Conservation (phyloP, 2,113 vertebrate genomes). For the Malurus melanocephalus region DNA sequence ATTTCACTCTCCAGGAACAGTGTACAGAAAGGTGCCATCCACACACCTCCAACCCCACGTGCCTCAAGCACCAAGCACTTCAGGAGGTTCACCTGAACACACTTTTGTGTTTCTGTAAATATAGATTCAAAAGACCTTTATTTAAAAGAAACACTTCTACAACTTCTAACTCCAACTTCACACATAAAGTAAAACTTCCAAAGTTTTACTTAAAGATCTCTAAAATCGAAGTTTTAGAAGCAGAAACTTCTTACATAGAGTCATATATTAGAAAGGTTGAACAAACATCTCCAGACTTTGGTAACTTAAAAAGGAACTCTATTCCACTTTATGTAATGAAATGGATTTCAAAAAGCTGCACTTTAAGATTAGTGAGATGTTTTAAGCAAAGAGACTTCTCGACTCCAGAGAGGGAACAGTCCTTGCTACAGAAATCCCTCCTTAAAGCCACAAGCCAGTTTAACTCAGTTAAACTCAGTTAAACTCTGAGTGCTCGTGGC, state of each 20-base stretch:
- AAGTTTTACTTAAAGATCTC: background rate
- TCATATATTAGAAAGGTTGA: background rate
- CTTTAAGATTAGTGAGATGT: background rate
- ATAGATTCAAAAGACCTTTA: background rate
- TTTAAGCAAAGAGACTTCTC: background rate
- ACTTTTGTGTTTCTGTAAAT: background rate
- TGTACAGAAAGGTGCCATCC: background rate
- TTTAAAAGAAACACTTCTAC: background rate
- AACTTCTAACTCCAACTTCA: background rate
- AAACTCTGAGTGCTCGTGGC: background rate
- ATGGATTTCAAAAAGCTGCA: background rate
- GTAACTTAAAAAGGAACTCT: background rate
- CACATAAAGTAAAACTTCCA: background rate
- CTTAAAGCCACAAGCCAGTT: background rate
- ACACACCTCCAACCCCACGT: fast-evolving
- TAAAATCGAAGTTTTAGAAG: background rate
- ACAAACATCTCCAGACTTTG: background rate
- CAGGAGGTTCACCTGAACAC: background rate
- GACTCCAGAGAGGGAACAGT: background rate
- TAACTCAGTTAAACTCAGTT: background rate
- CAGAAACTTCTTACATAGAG: background rate
- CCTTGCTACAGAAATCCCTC: background rate
- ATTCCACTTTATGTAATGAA: background rate
- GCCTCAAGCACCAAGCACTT: background rate
- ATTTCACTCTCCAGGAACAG: background rate